Base-by-base conservation (phyloP, 2,888 invertebrate species). In the Ophion obscuratus region DNA sequence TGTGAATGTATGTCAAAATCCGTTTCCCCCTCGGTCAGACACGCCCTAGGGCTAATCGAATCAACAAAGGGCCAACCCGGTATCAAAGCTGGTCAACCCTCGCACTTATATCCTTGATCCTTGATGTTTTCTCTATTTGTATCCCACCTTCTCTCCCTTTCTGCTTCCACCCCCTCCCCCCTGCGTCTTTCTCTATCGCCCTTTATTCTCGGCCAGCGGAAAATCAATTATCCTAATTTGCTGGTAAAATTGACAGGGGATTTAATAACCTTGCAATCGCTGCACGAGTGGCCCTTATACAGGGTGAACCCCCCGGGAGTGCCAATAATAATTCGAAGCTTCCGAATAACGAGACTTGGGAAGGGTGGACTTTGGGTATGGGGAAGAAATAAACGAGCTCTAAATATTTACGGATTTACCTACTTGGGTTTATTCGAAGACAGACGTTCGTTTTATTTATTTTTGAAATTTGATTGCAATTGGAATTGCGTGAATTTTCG, bases 1-100 rank as follows among this genome's bases (percentile, higher is more conserved):
- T 53, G 17, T 53, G 17, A 53, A 14, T 53, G 53, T 67, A 27
- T 70, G 57, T 66, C 59, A 81, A 84, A 66, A 47, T 62, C 40
- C 62, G 57, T 77, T 71, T 44, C 71, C 62, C 64, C 70, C 59
- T 75, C 36, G 47, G 24, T 20, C 57, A 67, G 83, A 83, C 86
- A 83, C 83, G 83, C 86, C 86, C 86, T 78, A 74, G 81, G 83
- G 86, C 77, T 83, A 86, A 86, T 78, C 64, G 83, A 81, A 86
- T 86, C 81, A 86, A 74, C 74, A 61, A 75, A 83, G 81, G 74
- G 40, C 81, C 36, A 73, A 67, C 80, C 74, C 68, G 57, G 44
- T 81, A 86, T 81, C 75, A 61, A 61, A 36, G 57, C 61, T 27
- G 70, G 75, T 57, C 67, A 76, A 70, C 71, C 83, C 82, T 67